Percentiles rank a stretch among this genome's conserved stretches.
Evolutionary conservation across 1,140 invertebrate genomes (phyloP).

Genomic region (Ditylenchus dipsaci): DNA sequence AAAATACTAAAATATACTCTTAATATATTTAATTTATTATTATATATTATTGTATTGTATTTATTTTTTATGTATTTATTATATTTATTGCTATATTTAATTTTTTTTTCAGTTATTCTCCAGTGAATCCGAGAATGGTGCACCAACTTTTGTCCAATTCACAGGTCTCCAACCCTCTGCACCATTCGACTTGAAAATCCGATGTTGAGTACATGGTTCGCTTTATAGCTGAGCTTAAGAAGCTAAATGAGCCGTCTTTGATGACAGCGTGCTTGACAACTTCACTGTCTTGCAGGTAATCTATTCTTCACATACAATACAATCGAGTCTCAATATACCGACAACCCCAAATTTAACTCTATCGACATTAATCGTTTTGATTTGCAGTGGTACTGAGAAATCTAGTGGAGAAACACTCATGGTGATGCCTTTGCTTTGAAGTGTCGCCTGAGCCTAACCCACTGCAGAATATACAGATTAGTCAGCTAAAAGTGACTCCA

Average conservation of each 20-base stretch:
- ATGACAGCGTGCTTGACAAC: constrained; percentile 99
- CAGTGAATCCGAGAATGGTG: constrained; percentile 32
- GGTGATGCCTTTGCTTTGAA: constrained; percentile 98
- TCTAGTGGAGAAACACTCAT: constrained; percentile 95
- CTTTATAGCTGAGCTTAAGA: constrained; percentile 41
- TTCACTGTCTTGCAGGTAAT: constrained; percentile 71
- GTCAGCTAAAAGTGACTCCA: not conserved
- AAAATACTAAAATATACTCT: too few relatives aligned
- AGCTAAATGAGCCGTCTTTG: constrained; percentile 62
- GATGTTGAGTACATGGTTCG: constrained; percentile 92
- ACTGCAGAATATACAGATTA: constrained; percentile 43
- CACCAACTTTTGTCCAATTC: constrained; percentile 74
- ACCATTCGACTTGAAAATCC: constrained; percentile 85
- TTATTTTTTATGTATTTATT: too few relatives aligned
- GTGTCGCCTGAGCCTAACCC: constrained; percentile 69
- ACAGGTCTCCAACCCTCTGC: not conserved
- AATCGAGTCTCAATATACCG: too few relatives aligned
- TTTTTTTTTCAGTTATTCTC: constrained; percentile 41
- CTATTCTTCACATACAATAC: not conserved
- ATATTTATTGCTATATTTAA: too few relatives aligned
- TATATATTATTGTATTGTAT: too few relatives aligned
- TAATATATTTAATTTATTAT: too few relatives aligned
- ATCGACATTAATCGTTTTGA: not conserved
- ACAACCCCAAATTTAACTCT: too few relatives aligned
- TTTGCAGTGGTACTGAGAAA: constrained; percentile 80